phyloP scores from a whole-genome alignment of 2,888 invertebrate species.

The Criorhina ranunculi region DNA sequence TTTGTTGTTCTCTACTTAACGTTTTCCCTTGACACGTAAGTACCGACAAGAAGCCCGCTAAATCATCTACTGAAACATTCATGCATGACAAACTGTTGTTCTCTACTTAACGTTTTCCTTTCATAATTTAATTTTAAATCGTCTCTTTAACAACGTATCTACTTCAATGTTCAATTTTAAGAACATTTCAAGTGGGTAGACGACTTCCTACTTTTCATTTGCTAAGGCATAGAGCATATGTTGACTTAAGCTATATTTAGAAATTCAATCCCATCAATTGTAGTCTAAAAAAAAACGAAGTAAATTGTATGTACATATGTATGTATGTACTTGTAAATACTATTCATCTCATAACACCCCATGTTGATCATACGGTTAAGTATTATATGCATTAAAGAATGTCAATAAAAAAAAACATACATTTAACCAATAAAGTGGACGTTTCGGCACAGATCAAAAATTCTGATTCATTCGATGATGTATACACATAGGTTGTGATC shows the following conservation, averaged over 20 bases:
- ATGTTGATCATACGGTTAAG: slow-evolving; percentile 15
- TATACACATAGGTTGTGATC: background rate
- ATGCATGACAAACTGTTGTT: too few species aligned
- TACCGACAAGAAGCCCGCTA: too few species aligned
- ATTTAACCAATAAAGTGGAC: background rate
- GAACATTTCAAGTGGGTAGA: slow-evolving; percentile 29
- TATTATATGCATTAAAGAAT: background rate
- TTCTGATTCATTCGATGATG: background rate
- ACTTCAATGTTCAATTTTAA: slow-evolving; percentile 3
- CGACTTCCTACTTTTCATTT: slow-evolving; percentile 1
- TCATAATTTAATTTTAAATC: too few species aligned
- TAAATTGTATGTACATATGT: too few species aligned
- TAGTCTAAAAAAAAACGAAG: slow-evolving; percentile 20
- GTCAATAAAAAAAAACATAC: background rate
- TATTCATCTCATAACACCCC: slow-evolving; percentile 19
- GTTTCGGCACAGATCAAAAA: slow-evolving; percentile 12
- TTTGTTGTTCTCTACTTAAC: too few species aligned
- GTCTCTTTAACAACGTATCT: background rate
- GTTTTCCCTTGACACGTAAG: too few species aligned
- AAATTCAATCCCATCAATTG: slow-evolving; percentile 29
- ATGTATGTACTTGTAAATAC: background rate
- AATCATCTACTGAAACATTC: too few species aligned
- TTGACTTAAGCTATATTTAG: slow-evolving; percentile 41
- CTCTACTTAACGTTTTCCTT: too few species aligned
- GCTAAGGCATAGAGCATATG: slow-evolving; percentile 15